Percentiles rank a stretch among this genome's conserved stretches.
These are phyloP conservation scores for Chorisops tibialis DNA, from an alignment of 2,888 invertebrate species.

Conservation along the genomic window DNA sequence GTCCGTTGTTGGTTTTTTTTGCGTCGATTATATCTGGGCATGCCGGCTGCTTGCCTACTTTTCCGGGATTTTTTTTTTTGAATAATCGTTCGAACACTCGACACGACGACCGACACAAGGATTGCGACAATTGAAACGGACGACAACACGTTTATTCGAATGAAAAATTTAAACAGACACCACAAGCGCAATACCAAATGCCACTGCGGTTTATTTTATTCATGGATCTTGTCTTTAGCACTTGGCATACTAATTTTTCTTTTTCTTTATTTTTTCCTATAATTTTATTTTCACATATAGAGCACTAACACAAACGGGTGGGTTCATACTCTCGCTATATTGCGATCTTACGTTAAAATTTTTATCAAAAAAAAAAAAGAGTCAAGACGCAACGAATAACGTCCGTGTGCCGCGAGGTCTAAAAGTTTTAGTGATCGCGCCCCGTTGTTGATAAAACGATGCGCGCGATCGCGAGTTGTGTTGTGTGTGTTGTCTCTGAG, in stretches of 20 bases:
- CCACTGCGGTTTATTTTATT: constrained; percentile 27
- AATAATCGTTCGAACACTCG: constrained; percentile 3
- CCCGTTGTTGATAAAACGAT: constrained; percentile 19
- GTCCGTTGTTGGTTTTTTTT: constrained; percentile 27
- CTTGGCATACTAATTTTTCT: not conserved
- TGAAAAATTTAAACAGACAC: constrained; percentile 11
- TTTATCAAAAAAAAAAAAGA: constrained; percentile 1
- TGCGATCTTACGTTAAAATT: not conserved
- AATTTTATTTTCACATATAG: constrained; percentile 1
- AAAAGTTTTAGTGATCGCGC: constrained; percentile 20
- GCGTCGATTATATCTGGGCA: constrained; percentile 30
- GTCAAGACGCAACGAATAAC: constrained; percentile 7
- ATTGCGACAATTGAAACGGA: not conserved
- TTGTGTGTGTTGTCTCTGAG: too few relatives aligned
- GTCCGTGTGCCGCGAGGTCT: constrained; percentile 19
- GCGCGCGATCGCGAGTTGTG: constrained; percentile 8
- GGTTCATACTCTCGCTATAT: not conserved
- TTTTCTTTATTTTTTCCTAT: too few relatives aligned
- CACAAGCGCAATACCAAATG: constrained; percentile 29
- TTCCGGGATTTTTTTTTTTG: not conserved
- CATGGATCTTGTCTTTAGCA: constrained; percentile 1
- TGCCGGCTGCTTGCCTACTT: constrained; percentile 20
- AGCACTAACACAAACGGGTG: not conserved
- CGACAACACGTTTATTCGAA: not conserved
- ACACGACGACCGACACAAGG: not conserved